Percentiles rank a stretch among this genome's conserved stretches.
Conservation (phyloP, 2,113 vertebrate genomes). For the Macrotus californicus region DNA sequence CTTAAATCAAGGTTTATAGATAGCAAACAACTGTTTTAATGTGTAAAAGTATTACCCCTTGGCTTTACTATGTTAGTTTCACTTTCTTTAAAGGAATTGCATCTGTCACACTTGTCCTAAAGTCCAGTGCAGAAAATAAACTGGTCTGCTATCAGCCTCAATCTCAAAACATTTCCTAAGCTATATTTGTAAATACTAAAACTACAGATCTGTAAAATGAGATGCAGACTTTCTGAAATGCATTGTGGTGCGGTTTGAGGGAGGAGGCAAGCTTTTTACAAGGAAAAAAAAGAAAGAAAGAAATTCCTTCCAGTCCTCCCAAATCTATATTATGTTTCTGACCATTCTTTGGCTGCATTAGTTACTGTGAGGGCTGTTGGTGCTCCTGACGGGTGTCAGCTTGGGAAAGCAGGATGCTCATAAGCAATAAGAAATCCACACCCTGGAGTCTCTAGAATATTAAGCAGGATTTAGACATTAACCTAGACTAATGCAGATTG, state of each 20-base stretch:
- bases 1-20: slow-evolving; percentile 78
- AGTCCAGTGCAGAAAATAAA: slow-evolving; percentile 83
- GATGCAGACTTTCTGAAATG: slow-evolving; percentile 73
- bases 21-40: slow-evolving; percentile 79
- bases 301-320: slow-evolving; percentile 15
- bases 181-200: slow-evolving; percentile 81
- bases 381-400: neutral
- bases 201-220: slow-evolving; percentile 81
- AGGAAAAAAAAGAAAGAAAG: neutral
- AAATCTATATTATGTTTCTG: slow-evolving; percentile 19
- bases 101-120: slow-evolving; percentile 81
- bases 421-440: slow-evolving; percentile 67
- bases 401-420: slow-evolving; percentile 39
- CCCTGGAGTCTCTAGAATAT: slow-evolving; percentile 48
- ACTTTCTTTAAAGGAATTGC: slow-evolving; percentile 83
- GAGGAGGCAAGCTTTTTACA: slow-evolving; percentile 32
- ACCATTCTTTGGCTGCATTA: slow-evolving; percentile 51
- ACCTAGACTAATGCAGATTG: slow-evolving; percentile 63
- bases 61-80: slow-evolving; percentile 82
- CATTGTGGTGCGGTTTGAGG: neutral
- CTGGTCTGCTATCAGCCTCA: slow-evolving; percentile 80
- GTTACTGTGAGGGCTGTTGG: slow-evolving; percentile 21
- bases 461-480: slow-evolving; percentile 63
- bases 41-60: slow-evolving; percentile 80
- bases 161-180: slow-evolving; percentile 79